Base-by-base conservation (phyloP, 2,888 invertebrate species). In the Aromia moschata region DNA sequence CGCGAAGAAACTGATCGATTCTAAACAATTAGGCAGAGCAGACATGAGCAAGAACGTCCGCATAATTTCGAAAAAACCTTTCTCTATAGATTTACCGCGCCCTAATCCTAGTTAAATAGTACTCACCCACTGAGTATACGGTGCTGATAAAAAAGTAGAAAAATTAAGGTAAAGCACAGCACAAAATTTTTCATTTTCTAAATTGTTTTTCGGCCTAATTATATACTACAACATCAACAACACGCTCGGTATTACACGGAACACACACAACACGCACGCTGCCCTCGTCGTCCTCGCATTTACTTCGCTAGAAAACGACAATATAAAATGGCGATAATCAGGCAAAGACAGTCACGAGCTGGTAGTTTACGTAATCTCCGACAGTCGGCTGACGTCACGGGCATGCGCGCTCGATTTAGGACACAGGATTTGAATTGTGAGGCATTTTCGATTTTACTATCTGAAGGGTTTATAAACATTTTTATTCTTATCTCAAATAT, bases 111-210 rank as follows among this genome's bases (percentile, higher is more conserved):
- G 40, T 25, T 30, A 64, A 58, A 43, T 54, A 59, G 57, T 52
- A 68, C 71, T 72, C 71, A 74, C 71, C 69, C 56, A 52, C 63
- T 44, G 73, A 74, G 67, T 71, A 70, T 60, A 74, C 74, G 61
- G 70, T 67, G 70, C 69, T 71, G 67, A 74, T 72, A 61, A 74
- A 70, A n/a, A 75, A 74, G 73, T 71, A 75, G 71, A 63, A 72
- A 71, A 73, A 71, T 69, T 64, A 73, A 73, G 66, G 70, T 65
- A 74, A 72, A 69, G 73, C 73, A 75, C 70, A 71, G 69, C 74
- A 77, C 73, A 69, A 75, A 74, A 71, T 75, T 74, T 72, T 75
- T 77, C 77, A 77, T 77, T 75, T 74, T 73, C 62, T 62, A 65
- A 62, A 57, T 56, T 56, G 60, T 64, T 61, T 64, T 67, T n/a